These are phyloP conservation scores for Tridacna crocea DNA, from an alignment of 2,888 invertebrate species.

Conservation along the genomic window DNA sequence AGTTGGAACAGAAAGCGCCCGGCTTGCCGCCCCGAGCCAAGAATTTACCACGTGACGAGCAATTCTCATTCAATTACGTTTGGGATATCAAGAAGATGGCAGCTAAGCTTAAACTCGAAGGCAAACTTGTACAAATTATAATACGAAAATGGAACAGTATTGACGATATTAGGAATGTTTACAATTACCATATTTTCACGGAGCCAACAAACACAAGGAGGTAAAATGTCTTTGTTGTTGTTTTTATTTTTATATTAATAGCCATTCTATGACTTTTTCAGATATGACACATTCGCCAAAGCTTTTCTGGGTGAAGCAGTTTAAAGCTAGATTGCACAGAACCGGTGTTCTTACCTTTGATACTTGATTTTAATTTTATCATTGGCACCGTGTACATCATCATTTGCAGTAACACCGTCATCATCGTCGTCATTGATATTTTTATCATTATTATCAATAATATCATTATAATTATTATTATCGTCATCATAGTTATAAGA, in stretches of 20 bases:
- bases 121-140: slow-evolving; percentile 60
- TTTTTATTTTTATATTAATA: neutral
- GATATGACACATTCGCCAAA: neutral
- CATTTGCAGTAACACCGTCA: too few species aligned
- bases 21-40: slow-evolving; percentile 55
- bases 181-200: slow-evolving; percentile 64
- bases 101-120: slow-evolving; percentile 31
- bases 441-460: neutral
- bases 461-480: neutral
- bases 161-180: slow-evolving; percentile 77
- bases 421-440: neutral
- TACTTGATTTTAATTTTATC: neutral
- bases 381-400: neutral
- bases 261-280: neutral
- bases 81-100: slow-evolving; percentile 49
- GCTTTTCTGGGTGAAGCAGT: neutral
- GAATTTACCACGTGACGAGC: slow-evolving; percentile 39
- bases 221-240: slow-evolving; percentile 12
- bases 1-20: slow-evolving; percentile 37
- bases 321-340: neutral
- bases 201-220: slow-evolving; percentile 49
- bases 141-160: slow-evolving; percentile 79
- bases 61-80: slow-evolving; percentile 36
- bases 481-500: neutral
- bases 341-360: neutral